Conservation (phyloP, 37 sponge, comb jelly and placozoan genomes). For the Halisarca cf. caerulea region DNA sequence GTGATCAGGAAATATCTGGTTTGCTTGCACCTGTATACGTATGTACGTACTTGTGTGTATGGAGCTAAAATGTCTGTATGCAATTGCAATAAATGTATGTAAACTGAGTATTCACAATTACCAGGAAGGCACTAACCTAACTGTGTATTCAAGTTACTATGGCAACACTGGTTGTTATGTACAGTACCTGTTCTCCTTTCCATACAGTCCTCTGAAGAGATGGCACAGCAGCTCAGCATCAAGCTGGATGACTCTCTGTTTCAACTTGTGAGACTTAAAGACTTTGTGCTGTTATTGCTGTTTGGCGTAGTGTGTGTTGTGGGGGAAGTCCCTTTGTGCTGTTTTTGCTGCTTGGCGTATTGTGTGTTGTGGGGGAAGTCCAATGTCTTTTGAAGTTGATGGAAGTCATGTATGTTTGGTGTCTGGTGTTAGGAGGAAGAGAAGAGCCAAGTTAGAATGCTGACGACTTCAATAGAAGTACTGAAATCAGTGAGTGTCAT, state of each 20-base stretch:
- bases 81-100: too few species aligned
- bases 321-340: background rate
- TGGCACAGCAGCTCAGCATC: slow-evolving; percentile 13
- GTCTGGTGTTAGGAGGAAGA: background rate
- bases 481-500: background rate
- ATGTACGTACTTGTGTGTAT: background rate
- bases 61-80: too few species aligned
- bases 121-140: too few species aligned
- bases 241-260: slow-evolving; percentile 3
- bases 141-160: too few species aligned
- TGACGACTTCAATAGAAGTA: background rate
- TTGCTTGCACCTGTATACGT: background rate
- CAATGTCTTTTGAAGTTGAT: background rate
- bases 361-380: background rate
- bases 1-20: too few species aligned
- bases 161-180: too few species aligned
- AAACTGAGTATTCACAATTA: too few species aligned
- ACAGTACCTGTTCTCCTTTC: background rate
- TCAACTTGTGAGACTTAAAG: background rate
- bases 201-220: slow-evolving; percentile 10
- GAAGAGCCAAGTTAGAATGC: background rate
- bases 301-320: background rate
- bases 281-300: too few species aligned
- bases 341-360: background rate
- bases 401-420: background rate